Base-by-base conservation (phyloP, 2,888 invertebrate species). In the Pachliopta kotzebuea region DNA sequence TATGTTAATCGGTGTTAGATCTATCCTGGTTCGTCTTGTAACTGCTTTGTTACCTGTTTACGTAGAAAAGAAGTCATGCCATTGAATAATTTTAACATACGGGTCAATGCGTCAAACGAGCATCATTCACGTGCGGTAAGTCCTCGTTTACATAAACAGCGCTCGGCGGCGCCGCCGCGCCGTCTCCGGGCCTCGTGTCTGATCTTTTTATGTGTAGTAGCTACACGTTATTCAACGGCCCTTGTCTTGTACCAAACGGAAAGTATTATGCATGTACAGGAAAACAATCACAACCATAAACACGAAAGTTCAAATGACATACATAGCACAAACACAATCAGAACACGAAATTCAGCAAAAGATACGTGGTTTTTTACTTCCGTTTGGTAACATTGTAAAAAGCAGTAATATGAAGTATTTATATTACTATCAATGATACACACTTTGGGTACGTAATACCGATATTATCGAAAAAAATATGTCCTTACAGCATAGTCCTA, bases 61-160 rank as follows among this genome's bases (percentile, higher is more conserved):
- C 45, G 3, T 45, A 45, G 42, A 18, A 45, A 26, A 20, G 4
- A 54, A 49, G 50, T 29, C 56, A 31, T 56, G 31, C 31, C 49
- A 21, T 52, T 45, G 26, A 45, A 54, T 58, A 31, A 59, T 50
- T 23, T 55, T 60, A 23, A 60, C 37, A 57, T 53, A 17, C 31
- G 31, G 45, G 66, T 65, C 66, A 62, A 59, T 24, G 55, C 14
- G 31, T 63, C 37, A 29, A 60, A 60, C 52, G 56, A 52, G 60
- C 26, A 24, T 64, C 60, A 29, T 60, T 59, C 29, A 56, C 55
- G 60, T 60, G 60, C 50, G 20, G 52, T 23, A 42, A 56, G 56
- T 26, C 50, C 60, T 56, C 64, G 60, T 64, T 64, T 60, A 64
- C 64, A 64, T 64, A 64, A 64, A 31, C 57, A 63, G 29, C 24